These are phyloP conservation scores for Sycophaga agraensis DNA, from an alignment of 1,140 invertebrate species.

Conservation along the genomic window DNA sequence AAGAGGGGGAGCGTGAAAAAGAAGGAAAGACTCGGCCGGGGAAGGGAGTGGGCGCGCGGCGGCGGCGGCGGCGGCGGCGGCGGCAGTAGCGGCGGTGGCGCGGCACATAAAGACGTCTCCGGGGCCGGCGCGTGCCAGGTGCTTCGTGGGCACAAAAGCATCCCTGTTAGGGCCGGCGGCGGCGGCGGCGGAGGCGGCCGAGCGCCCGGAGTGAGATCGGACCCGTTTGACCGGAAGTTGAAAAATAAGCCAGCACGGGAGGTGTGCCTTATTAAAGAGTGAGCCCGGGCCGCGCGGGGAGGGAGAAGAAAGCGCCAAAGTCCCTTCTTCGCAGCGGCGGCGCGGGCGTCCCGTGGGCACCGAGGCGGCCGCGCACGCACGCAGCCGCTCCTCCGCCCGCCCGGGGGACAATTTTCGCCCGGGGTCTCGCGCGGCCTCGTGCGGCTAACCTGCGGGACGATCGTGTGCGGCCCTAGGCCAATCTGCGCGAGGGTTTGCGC, in stretches of 20 bases:
- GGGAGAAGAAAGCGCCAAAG: slow-evolving; percentile 33
- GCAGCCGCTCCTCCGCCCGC: too few relatives aligned
- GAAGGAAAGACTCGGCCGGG: slow-evolving; percentile 30
- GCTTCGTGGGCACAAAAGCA: slow-evolving; percentile 51
- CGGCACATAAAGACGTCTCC: slow-evolving; percentile 43
- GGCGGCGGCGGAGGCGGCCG: too few relatives aligned
- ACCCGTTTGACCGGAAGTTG: slow-evolving; percentile 50
- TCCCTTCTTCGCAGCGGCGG: not conserved
- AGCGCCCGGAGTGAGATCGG: not conserved
- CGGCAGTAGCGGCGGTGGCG: slow-evolving; percentile 24
- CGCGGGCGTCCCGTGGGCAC: slow-evolving; percentile 19
- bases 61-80: not conserved
- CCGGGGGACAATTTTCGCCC: too few relatives aligned
- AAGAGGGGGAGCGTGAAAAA: slow-evolving; percentile 26
- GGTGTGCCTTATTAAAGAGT: slow-evolving; percentile 43
- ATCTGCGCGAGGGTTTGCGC: too few relatives aligned
- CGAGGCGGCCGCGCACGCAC: not conserved
- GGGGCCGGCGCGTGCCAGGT: slow-evolving; percentile 55
- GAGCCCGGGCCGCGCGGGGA: too few relatives aligned
- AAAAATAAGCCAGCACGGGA: slow-evolving; percentile 44
- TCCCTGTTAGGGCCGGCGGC: slow-evolving; percentile 37
- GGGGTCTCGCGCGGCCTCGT: too few relatives aligned
- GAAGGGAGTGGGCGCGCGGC: slow-evolving; percentile 24
- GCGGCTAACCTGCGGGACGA: too few relatives aligned
- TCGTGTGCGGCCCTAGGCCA: too few relatives aligned